Evolutionary conservation across 2,797 vertebrate genomes (phyloP), one percentile per base, ranked within the genome.

Genomic region (Premnoplex brunnescens): DNA sequence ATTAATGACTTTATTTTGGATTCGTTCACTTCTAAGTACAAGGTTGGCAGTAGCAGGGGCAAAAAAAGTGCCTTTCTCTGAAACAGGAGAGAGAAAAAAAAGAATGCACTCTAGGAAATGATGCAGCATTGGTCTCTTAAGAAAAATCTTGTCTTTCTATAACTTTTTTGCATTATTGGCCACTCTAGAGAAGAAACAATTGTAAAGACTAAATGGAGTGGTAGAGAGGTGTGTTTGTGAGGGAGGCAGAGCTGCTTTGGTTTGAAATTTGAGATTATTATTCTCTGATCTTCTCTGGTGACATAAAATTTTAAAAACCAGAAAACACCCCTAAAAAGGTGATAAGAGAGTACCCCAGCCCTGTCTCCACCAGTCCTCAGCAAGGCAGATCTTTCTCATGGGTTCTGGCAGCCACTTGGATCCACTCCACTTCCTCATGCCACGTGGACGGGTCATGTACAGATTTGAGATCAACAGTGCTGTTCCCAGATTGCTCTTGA

Each of bases 1-100:
- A 88, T 81, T 26, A 85, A 88, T 88, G 54, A 49, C 58, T 87
- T 92, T 96, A 22, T 83, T 92, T 94, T 95, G 89, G 87, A 89
- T 91, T 88, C 22, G 13, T 64, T 85, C 60, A 87, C 56, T 60
- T 85, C 24, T 73, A 94, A 89, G 58, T 71, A 91, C 82, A 58
- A 83, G 46, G 18, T 87, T 94, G 91, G 93, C 86, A 89, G 60
- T 60, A 91, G 41, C 11, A 34, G 39, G 75, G n/a, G 28, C 64
- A 59, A 79, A 44, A 44, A 93, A 92, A 80, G 68, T 58, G 46
- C 20, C 49, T 95, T 89, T 89, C 82, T 74, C 81, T 85, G 84
- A 90, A 89, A 88, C 11, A 55, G 13, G 43, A 85, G 36, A 83
- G 37, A 54, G 88, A 89, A 92, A 88, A 19, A 44, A 71, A 89